Evolutionary conservation across 2,113 vertebrate genomes (phyloP), one percentile per base, ranked within the genome.

Genomic region (Bettongia penicillata): DNA sequence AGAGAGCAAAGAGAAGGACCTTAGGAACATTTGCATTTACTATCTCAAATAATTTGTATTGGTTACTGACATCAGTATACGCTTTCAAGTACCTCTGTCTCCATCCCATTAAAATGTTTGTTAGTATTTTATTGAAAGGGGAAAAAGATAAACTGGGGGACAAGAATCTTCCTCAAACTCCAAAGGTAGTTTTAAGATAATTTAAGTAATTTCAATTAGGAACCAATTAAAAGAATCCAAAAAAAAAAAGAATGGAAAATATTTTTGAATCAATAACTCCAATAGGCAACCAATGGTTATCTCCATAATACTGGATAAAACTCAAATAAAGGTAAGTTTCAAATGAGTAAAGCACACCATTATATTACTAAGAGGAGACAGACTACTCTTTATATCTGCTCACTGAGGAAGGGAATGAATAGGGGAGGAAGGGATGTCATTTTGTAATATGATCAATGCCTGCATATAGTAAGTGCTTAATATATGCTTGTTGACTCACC

Each of bases 21-120:
- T 90, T 53, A 53, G 37, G 49, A 93, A 90, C 91, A 95, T 57
- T 94, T 93, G 77, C 55, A 90, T 92, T 96, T 84, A 93, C 91
- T 96, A 96, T 93, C 49, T 91, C 89, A 84, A 91, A 92, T 91
- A 93, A 91, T 93, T 23, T 51, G 91, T 51, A 19, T 94, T 93
- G 28, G 8, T 53, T 84, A 8, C 53, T n/a, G 51, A 22, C 37
- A 51, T 92, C n/a, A 89, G 90, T 91, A 92, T 43, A n/a, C 91
- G 52, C 61, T 91, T 91, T 96, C 31, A 52, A 47, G 37, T 92
- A 57, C 26, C 9, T 68, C 57, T 37, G 37, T 6, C 68, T 84
- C 68, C 68, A 68, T 84, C 0, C 37, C 19, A 84, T 43, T 84
- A 84, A 84, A 7, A 84, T 43, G n/a, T 43, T 84, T 43, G 37